Evolutionary conservation across 2,888 invertebrate genomes (phyloP).

Genomic region (Busseola fusca): DNA sequence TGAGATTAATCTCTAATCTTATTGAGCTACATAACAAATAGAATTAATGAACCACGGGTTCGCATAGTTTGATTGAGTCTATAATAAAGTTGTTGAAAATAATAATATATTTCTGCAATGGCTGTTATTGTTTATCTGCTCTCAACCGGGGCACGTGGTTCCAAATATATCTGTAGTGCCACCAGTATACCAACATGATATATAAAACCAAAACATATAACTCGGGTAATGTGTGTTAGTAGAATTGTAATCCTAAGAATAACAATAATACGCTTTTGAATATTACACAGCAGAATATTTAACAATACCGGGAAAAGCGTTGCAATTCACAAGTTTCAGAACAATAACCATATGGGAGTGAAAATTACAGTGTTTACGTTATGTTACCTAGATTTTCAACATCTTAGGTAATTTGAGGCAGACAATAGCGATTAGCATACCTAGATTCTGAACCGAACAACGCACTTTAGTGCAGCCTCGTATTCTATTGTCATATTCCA

Average conservation of each 20-base stretch:
- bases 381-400: constrained; percentile 8
- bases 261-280: constrained; percentile 39
- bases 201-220: constrained; percentile 34
- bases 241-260: constrained; percentile 40
- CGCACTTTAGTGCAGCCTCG: neutral
- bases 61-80: constrained; percentile 20
- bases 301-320: constrained; percentile 54
- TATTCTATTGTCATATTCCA: neutral
- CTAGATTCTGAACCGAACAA: constrained; percentile 8
- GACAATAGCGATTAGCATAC: constrained; percentile 24
- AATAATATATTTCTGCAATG: constrained; percentile 13
- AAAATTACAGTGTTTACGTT: constrained; percentile 29
- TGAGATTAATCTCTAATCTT: constrained; percentile 46
- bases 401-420: constrained; percentile 1
- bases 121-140: constrained; percentile 31
- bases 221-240: constrained; percentile 42
- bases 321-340: constrained; percentile 34
- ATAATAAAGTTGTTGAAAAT: constrained; percentile 29
- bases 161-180: constrained; percentile 35
- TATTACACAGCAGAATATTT: constrained; percentile 25
- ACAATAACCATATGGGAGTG: constrained; percentile 39
- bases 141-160: constrained; percentile 44
- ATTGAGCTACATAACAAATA: constrained; percentile 37
- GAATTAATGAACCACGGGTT: constrained; percentile 30
- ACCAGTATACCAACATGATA: constrained; percentile 39